These are phyloP conservation scores for Scolanthus callimorphus DNA, from an alignment of 92 coral and sea anemone species.

Conservation along the genomic window DNA sequence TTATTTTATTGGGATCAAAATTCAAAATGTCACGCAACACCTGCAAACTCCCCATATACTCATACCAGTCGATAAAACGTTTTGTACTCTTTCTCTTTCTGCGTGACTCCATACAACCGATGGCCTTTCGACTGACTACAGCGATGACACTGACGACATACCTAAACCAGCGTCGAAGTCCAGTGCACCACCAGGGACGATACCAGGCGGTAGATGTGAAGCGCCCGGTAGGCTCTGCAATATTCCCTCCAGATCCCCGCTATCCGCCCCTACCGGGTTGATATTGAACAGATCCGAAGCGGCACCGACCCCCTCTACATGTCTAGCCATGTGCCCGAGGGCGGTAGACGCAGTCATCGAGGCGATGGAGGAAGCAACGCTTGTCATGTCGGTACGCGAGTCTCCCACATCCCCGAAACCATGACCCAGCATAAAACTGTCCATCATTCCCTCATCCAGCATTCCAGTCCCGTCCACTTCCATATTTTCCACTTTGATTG, in stretches of 20 bases:
- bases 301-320: slow-evolving; percentile 37
- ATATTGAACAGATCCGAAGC: slow-evolving; percentile 45
- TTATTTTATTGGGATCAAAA: too few species aligned
- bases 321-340: slow-evolving; percentile 35
- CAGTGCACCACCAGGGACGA: slow-evolving; percentile 63
- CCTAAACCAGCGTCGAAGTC: slow-evolving; percentile 91
- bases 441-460: slow-evolving; percentile 5
- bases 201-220: slow-evolving; percentile 79
- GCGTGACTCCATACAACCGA: too few species aligned
- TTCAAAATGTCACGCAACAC: background rate
- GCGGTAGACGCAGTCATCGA: slow-evolving; percentile 37
- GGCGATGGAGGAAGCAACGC: slow-evolving; percentile 22
- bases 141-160: slow-evolving; percentile 9
- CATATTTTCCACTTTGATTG: background rate
- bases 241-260: slow-evolving; percentile 88
- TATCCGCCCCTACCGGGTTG: slow-evolving; percentile 40
- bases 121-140: too few species aligned
- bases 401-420: slow-evolving; percentile 2
- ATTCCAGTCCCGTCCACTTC: slow-evolving; percentile 4
- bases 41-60: background rate
- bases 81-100: too few species aligned
- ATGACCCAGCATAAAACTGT: background rate
- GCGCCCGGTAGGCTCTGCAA: slow-evolving; percentile 94
- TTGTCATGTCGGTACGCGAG: background rate
- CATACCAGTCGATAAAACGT: too few species aligned